A percentile compares a stretch with the other conserved stretches of the same genome.
These are phyloP conservation scores for Chaetodon trifasciatus DNA, from an alignment of 2,797 vertebrate species.

Conservation along the genomic window DNA sequence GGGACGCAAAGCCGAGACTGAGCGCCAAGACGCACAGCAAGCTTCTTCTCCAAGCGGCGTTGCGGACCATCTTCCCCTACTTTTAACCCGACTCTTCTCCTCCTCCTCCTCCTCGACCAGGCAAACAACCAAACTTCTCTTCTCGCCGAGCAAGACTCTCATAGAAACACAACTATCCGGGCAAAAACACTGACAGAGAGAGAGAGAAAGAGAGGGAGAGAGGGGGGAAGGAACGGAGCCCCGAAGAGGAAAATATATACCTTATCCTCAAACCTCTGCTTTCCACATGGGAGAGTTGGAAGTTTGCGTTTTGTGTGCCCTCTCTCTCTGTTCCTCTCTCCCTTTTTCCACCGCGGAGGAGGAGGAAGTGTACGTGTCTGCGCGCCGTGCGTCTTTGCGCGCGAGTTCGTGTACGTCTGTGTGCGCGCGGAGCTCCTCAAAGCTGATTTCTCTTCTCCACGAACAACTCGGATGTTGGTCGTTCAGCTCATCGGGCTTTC, in stretches of 20 bases:
- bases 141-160: slow-evolving; percentile 79
- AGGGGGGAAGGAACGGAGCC: slow-evolving; percentile 53
- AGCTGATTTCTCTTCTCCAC: slow-evolving; percentile 71
- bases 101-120: slow-evolving; percentile 71
- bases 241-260: slow-evolving; percentile 60
- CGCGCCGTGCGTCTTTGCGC: slow-evolving; percentile 66
- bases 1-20: slow-evolving; percentile 89
- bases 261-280: slow-evolving; percentile 73
- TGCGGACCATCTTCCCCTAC: slow-evolving; percentile 90
- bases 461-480: slow-evolving; percentile 80
- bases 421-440: slow-evolving; percentile 76
- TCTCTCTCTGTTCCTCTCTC: slow-evolving; percentile 58
- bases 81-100: slow-evolving; percentile 78
- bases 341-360: slow-evolving; percentile 73
- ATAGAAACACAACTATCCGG: slow-evolving; percentile 82
- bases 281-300: slow-evolving; percentile 85
- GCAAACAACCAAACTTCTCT: slow-evolving; percentile 88
- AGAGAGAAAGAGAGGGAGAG: slow-evolving; percentile 34
- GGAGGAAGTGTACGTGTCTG: slow-evolving; percentile 73
- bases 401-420: slow-evolving; percentile 45
- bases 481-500: slow-evolving; percentile 81
- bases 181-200: slow-evolving; percentile 47
- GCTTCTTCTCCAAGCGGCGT: slow-evolving; percentile 82
- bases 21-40: slow-evolving; percentile 90
- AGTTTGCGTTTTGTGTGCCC: slow-evolving; percentile 75